phyloP scores from a whole-genome alignment of 2,888 invertebrate species.

The Osmoderma eremita region DNA sequence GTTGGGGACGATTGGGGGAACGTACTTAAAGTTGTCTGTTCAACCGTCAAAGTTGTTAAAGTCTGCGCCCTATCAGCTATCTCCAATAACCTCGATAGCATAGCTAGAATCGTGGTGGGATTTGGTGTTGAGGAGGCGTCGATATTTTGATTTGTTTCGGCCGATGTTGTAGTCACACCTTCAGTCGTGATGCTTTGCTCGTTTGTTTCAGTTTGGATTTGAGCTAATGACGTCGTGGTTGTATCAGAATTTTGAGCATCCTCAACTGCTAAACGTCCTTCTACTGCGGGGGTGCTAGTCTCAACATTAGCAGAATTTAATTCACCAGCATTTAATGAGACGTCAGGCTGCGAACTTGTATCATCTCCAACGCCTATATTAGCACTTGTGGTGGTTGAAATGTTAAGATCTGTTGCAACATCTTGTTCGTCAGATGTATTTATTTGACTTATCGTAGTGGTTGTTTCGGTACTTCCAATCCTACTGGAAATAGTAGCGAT shows the following conservation, averaged over 20 bases:
- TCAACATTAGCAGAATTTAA: not conserved
- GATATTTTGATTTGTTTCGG: no score
- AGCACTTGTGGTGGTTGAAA: not conserved
- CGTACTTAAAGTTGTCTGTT: conserved; percentile 61
- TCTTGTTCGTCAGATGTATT: no score
- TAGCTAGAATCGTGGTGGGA: conserved; percentile 26
- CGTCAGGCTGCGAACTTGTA: not conserved
- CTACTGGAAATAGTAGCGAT: no score
- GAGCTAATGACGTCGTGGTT: conserved; percentile 53
- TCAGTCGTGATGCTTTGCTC: conserved; percentile 54
- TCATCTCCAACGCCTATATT: no score
- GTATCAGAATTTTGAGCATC: not conserved
- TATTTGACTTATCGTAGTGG: no score
- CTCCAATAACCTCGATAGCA: conserved; percentile 38
- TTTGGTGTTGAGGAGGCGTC: not conserved
- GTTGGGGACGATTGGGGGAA: conserved; percentile 57
- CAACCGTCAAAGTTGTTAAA: conserved; percentile 62
- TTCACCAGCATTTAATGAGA: conserved; percentile 1
- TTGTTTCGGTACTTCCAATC: no score
- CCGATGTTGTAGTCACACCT: conserved; percentile 46
- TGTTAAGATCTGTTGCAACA: not conserved
- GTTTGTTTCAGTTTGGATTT: no score
- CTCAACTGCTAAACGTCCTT: no score
- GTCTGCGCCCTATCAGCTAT: conserved; percentile 57
- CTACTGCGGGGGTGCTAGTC: not conserved